These are phyloP conservation scores for Hassar affinis DNA, from an alignment of 2,113 vertebrate species.

Conservation along the genomic window DNA sequence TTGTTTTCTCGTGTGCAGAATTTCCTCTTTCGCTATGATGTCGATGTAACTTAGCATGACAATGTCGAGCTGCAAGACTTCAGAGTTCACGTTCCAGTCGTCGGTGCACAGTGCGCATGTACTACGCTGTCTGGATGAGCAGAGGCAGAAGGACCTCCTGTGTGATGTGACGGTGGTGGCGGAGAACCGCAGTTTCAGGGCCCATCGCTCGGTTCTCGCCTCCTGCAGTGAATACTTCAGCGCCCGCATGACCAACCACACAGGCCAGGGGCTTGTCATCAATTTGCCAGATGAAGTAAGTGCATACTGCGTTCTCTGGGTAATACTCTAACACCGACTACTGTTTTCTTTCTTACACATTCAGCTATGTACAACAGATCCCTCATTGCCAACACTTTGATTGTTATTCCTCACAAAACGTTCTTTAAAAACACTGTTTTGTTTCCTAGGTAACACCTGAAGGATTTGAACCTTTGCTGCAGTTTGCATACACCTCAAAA, in stretches of 20 bases:
- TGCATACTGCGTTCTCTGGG: neutral
- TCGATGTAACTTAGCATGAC: slow-evolving; percentile 65
- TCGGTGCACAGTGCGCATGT: slow-evolving; percentile 70
- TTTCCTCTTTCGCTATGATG: slow-evolving; percentile 20
- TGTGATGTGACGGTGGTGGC: slow-evolving; percentile 84
- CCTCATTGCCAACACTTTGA: neutral
- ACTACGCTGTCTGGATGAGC: slow-evolving; percentile 71
- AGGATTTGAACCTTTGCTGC: slow-evolving; percentile 89
- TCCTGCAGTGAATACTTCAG: slow-evolving; percentile 89
- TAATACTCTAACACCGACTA: neutral
- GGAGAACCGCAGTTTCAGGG: slow-evolving; percentile 84
- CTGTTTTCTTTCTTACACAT: neutral
- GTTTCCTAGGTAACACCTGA: slow-evolving; percentile 80
- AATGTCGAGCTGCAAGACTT: slow-evolving; percentile 59
- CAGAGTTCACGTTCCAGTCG: slow-evolving; percentile 76
- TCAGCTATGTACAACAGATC: neutral
- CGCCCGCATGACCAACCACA: slow-evolving; percentile 73
- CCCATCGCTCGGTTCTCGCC: slow-evolving; percentile 87
- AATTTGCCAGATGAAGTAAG: slow-evolving; percentile 89
- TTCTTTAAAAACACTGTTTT: neutral
- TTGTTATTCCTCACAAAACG: neutral
- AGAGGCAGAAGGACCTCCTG: slow-evolving; percentile 67
- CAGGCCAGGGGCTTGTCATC: slow-evolving; percentile 68
- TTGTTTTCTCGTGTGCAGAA: neutral
- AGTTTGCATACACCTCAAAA: slow-evolving; percentile 93